Percentiles rank a stretch among this genome's conserved stretches.
These are phyloP conservation scores for Eristalinus sepulchralis DNA, from an alignment of 2,888 invertebrate species.

Conservation along the genomic window DNA sequence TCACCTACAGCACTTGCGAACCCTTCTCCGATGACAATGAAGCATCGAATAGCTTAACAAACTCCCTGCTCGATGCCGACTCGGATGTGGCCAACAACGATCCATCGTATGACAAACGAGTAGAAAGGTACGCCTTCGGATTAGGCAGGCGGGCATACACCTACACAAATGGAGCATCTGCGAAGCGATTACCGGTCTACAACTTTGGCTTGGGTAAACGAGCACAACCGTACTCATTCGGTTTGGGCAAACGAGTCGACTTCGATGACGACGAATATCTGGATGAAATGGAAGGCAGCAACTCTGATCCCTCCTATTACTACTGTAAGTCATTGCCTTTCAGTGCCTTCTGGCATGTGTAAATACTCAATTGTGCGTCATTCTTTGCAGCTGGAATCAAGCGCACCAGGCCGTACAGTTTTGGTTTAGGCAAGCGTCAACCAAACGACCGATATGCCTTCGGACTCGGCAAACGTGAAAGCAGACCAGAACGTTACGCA, in stretches of 20 bases:
- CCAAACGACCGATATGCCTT: constrained; percentile 81
- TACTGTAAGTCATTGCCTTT: constrained; percentile 34
- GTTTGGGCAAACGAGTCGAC: constrained; percentile 78
- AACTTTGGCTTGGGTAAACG: constrained; percentile 81
- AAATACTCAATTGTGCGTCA: background rate
- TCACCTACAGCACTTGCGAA: constrained; percentile 75
- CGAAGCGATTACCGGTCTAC: constrained; percentile 80
- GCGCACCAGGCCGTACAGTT: constrained; percentile 85
- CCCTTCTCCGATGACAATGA: constrained; percentile 72
- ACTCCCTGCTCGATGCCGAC: constrained; percentile 52
- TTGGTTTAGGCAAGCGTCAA: constrained; percentile 86
- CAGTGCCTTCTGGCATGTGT: background rate
- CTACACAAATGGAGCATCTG: constrained; percentile 79
- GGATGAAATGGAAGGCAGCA: constrained; percentile 49
- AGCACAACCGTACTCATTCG: constrained; percentile 80
- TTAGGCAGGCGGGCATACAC: constrained; percentile 85
- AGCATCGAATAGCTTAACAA: constrained; percentile 28
- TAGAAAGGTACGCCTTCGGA: constrained; percentile 86
- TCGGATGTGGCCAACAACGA: constrained; percentile 68
- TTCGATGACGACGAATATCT: constrained; percentile 74
- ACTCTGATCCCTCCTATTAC: constrained; percentile 50
- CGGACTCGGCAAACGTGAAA: constrained; percentile 83
- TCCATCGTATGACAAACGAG: constrained; percentile 82
- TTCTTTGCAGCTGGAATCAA: constrained; percentile 76
- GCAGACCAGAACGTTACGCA: constrained; percentile 83